phyloP scores from a whole-genome alignment of 1,140 invertebrate species.

The Heliconius melpomene region DNA sequence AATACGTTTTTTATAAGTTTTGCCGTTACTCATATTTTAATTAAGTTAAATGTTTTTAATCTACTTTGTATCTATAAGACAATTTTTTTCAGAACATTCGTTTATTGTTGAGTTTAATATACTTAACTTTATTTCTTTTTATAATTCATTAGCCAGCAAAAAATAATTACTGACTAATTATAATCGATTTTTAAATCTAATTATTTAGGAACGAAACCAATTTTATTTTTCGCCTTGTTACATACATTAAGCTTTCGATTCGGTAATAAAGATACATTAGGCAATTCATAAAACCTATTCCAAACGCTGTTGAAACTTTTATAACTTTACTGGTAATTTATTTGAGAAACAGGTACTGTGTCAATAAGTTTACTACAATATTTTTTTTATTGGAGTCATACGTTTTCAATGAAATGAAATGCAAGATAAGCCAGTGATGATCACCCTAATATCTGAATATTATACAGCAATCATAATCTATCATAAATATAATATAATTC shows the following conservation, averaged over 20 bases:
- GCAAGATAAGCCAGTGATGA: not conserved
- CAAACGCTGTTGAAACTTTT: not conserved
- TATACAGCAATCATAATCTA: constrained; percentile 53
- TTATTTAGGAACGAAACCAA: constrained; percentile 15
- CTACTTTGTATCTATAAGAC: not conserved
- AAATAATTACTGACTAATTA: not conserved
- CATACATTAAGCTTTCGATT: not conserved
- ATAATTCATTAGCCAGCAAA: not conserved
- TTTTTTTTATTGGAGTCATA: not conserved
- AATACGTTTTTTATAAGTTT: not conserved
- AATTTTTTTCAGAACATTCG: not conserved
- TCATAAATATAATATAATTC: constrained; percentile 54
- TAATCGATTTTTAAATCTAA: not conserved
- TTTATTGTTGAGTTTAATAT: not conserved
- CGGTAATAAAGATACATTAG: not conserved
- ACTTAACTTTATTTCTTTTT: not conserved
- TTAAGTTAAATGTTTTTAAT: not conserved
- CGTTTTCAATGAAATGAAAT: not conserved
- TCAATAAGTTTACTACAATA: not conserved
- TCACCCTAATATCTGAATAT: constrained; percentile 19
- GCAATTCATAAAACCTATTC: not conserved
- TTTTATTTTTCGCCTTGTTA: constrained; percentile 6
- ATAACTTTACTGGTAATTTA: not conserved
- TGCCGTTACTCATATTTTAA: not conserved
- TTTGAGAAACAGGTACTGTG: constrained; percentile 4